Base-by-base conservation (phyloP, 2,113 vertebrate species). In the Vidua chalybeata region DNA sequence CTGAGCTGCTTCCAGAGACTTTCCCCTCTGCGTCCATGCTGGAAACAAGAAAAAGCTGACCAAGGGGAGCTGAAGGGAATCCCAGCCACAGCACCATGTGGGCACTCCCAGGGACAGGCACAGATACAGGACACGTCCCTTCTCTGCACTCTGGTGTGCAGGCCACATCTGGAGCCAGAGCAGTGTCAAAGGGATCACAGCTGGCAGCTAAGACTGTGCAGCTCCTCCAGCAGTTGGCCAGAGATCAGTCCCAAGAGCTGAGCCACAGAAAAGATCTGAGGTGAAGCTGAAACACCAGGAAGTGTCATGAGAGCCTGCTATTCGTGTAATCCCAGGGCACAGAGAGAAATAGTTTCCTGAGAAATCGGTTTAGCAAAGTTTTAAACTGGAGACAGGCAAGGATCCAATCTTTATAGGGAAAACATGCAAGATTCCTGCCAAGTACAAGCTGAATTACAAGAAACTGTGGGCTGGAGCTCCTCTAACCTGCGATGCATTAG, bases 371-470 rank as follows among this genome's bases (percentile, higher is more conserved):
- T 73, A 90, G 48, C 41, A 48, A 86, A 28, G 23, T 86, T 95
- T 93, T 74, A 71, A 85, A 88, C 55, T 83, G 48, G 15, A 92
- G n/a, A 71, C 52, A 39, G 82, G 64, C 67, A 90, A 72, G 35
- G 45, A 63, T 93, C 79, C 90, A 88, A 83, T 37, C 67, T 63
- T 14, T 28, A 33, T 6, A 81, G 39, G 37, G 85, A 86, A 90
- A 90, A 63, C 67, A 93, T n/a, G 71, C 49, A 73, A 39, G 58
- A 68, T n/a, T 87, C 58, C 28, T 94, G 93, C 87, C 87, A 95
- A 93, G 58, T 59, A 51, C 78, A 61, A 80, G 49, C 59, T 69
- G 87, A 90, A 62, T 88, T 81, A 41, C 22, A 81, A 84, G 46
- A 67, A 66, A 55, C 12, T n/a, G 31, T 4, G 33, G 39, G 16